These are phyloP conservation scores for Enteromius treurensis DNA, from an alignment of 2,797 vertebrate species.

Conservation along the genomic window DNA sequence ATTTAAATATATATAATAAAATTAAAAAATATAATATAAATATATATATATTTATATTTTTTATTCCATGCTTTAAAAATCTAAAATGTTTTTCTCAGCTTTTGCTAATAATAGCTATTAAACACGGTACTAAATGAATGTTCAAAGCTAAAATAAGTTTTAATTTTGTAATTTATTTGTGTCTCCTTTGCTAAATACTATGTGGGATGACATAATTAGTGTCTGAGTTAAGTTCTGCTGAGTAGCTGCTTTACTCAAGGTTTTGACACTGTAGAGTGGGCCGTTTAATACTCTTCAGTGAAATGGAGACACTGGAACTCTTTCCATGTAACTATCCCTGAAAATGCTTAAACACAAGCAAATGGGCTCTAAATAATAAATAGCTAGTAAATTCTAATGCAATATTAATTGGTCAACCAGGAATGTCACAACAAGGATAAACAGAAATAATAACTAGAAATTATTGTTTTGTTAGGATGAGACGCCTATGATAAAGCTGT, in stretches of 20 bases:
- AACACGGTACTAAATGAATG: not conserved
- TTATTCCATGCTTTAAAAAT: too few species aligned
- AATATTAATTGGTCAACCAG: not conserved
- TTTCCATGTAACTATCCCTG: not conserved
- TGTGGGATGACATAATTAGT: not conserved
- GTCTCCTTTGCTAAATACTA: not conserved
- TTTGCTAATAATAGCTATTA: not conserved
- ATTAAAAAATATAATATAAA: too few species aligned
- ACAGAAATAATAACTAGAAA: not conserved
- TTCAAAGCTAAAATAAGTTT: slow-evolving; percentile 9
- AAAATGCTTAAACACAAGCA: not conserved
- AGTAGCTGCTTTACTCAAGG: not conserved
- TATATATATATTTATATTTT: too few species aligned
- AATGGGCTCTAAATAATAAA: not conserved
- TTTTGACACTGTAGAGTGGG: not conserved
- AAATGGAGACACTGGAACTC: not conserved
- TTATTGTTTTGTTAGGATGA: not conserved
- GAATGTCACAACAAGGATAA: not conserved
- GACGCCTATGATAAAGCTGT: not conserved
- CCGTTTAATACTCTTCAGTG: too few species aligned
- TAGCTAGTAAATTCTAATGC: not conserved
- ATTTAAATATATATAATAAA: too few species aligned
- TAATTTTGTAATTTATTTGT: not conserved
- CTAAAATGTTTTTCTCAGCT: not conserved
- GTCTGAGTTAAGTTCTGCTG: not conserved